Conservation (phyloP, 1,140 invertebrate genomes). For the Mercenaria mercenaria region DNA sequence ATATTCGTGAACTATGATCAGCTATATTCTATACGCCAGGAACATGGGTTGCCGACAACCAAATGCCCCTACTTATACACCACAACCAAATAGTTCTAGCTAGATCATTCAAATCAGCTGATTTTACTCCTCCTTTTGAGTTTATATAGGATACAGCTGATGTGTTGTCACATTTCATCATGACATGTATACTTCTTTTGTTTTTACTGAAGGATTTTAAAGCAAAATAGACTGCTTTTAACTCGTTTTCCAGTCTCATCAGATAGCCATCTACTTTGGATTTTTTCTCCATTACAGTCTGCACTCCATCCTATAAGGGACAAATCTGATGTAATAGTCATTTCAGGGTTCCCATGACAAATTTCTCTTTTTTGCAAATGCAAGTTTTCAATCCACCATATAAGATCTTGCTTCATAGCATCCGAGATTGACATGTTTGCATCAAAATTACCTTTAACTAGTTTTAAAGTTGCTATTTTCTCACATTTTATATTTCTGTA, state of each 20-base stretch:
- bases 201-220: neutral
- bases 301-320: slow-evolving; percentile 46
- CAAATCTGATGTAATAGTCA: slow-evolving; percentile 1
- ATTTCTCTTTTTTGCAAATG: slow-evolving; percentile 14
- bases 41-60: slow-evolving; percentile 25
- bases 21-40: neutral
- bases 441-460: slow-evolving; percentile 49
- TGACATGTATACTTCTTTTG: slow-evolving; percentile 39
- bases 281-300: neutral
- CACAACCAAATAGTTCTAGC: slow-evolving; percentile 14
- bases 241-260: slow-evolving; percentile 9
- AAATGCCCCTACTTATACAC: slow-evolving; percentile 10
- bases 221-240: slow-evolving; percentile 38
- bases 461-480: slow-evolving; percentile 47
- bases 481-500: slow-evolving; percentile 43
- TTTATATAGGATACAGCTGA: slow-evolving; percentile 50
- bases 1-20: slow-evolving; percentile 29
- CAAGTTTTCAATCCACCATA: slow-evolving; percentile 54
- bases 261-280: neutral
- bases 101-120: slow-evolving; percentile 16
- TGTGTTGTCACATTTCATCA: slow-evolving; percentile 32
- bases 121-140: slow-evolving; percentile 55
- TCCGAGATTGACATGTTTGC: slow-evolving; percentile 12
- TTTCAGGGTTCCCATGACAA: neutral
- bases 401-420: slow-evolving; percentile 31